Base-by-base conservation (phyloP, 2,888 invertebrate species). In the Acanthopleura granulata region DNA sequence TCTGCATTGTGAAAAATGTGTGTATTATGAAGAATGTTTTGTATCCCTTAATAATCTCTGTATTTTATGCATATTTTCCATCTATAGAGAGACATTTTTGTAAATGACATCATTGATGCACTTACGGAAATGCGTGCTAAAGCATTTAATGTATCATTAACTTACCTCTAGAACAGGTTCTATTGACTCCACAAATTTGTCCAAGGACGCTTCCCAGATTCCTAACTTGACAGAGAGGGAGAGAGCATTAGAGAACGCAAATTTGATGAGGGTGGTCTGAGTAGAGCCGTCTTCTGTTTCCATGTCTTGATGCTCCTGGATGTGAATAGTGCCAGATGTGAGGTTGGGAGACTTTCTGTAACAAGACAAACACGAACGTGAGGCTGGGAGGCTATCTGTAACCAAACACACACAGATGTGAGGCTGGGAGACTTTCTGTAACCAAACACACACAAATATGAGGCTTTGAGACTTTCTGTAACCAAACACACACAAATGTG, bases 221-320 rank as follows among this genome's bases (percentile, higher is more conserved):
- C 97, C 97, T 75, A 99, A 92, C 87, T 98, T 97, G 0, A 98
- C 98, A 88, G 82, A 76, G 88, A 87, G 94, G 0, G 96, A 95
- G 92, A 99, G 94, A 0, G 96, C 97, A 92, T 99, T 96, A 6
- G 98, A 97, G 90, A 98, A 96, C 25, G 98, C 95, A 87, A 96
- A 99, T 89, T 96, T 96, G 69, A 16, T 12, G 25, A 69, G 69
- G 69, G 25, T 30, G 16, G 30, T 69, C 22, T 49, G 49, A 61
- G 3, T 51, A 57, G 62, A 69, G 22, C 30, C 22, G 4, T 25
- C 69, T 29, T 50, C 57, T 57, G 22, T 57, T 6, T 57, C 57
- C 3, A n/a, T 12, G 6, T 22, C 57, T 12, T 57, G 57, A 57
- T 12, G 18, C 57, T 57, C 57, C 57, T 57, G 57, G 12, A 57